These are phyloP conservation scores for Mormyrops boulengeri DNA, from an alignment of 2,797 vertebrate genomes.

Conservation along the genomic window DNA sequence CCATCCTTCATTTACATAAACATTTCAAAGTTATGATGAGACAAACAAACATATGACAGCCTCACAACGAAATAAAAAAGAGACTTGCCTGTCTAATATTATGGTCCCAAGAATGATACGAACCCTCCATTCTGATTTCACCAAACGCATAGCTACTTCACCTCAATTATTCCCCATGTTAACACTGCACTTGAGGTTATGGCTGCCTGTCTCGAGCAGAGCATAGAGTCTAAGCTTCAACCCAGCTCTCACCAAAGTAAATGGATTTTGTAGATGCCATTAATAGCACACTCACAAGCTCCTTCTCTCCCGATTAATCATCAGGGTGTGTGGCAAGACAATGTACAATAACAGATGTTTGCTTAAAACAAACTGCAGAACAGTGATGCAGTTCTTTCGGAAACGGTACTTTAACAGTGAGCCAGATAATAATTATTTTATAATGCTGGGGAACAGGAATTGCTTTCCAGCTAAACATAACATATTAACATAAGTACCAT, in stretches of 20 bases:
- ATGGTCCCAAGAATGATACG: conserved; percentile 30
- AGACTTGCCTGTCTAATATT: neutral
- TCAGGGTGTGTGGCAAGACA: neutral
- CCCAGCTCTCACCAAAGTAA: conserved; percentile 36
- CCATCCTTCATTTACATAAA: neutral
- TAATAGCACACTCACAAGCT: conserved; percentile 41
- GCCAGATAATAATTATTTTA: conserved; percentile 25
- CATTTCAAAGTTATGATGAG: neutral
- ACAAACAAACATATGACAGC: neutral
- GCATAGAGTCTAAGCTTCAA: neutral
- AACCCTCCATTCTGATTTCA: conserved; percentile 37
- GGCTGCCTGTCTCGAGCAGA: neutral
- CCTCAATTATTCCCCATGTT: conserved; percentile 29
- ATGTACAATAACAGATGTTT: neutral
- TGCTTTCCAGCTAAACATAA: conserved; percentile 18
- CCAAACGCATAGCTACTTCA: conserved; percentile 42
- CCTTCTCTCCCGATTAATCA: conserved; percentile 25
- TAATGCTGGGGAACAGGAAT: conserved; percentile 14
- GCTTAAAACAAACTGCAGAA: conserved; percentile 8
- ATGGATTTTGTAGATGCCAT: conserved; percentile 57
- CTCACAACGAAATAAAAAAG: neutral
- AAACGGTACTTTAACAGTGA: conserved; percentile 13
- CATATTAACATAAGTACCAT: conserved; percentile 9
- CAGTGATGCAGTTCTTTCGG: conserved; percentile 27
- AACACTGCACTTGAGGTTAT: neutral